Conservation (phyloP, 2,888 invertebrate genomes). For the Microdon myrmicae region DNA sequence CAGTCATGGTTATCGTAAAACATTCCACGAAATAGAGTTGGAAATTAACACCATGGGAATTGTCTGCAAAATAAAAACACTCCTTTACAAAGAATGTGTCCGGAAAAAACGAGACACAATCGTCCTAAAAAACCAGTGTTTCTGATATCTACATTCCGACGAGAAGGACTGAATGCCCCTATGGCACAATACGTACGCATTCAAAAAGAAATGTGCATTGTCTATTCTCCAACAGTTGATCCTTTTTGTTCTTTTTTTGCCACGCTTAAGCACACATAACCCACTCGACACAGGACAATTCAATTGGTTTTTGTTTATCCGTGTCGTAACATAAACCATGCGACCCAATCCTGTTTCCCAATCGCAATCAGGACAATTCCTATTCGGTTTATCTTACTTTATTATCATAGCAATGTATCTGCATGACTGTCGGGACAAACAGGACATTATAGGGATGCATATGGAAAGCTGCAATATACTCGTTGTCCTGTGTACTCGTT, state of each 20-base stretch:
- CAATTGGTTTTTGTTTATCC: constrained; percentile 52
- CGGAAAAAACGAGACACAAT: constrained; percentile 26
- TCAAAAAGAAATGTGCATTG: constrained; percentile 27
- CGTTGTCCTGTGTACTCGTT: constrained; percentile 48
- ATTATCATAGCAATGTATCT: constrained; percentile 49
- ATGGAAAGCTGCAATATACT: constrained; percentile 36
- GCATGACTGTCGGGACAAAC: constrained; percentile 44
- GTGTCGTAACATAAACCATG: constrained; percentile 45
- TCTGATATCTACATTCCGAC: constrained; percentile 23
- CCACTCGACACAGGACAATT: constrained; percentile 40
- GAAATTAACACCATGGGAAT: constrained; percentile 54
- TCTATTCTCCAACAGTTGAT: constrained; percentile 12
- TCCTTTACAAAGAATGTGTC: constrained; percentile 45
- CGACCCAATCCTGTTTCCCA: constrained; percentile 49
- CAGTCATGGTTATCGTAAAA: constrained; percentile 40
- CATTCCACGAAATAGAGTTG: constrained; percentile 51
- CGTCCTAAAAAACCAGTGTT: constrained; percentile 9
- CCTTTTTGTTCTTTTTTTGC: constrained; percentile 41
- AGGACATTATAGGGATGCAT: constrained; percentile 6
- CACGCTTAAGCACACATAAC: constrained; percentile 30
- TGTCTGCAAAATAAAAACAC: constrained; percentile 36
- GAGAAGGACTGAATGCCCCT: constrained; percentile 4
- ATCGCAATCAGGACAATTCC: constrained; percentile 51
- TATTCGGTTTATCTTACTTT: constrained; percentile 52
- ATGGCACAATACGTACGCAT: constrained; percentile 22